Evolutionary conservation across 2,113 vertebrate genomes (phyloP).

Genomic region (Aix galericulata): DNA sequence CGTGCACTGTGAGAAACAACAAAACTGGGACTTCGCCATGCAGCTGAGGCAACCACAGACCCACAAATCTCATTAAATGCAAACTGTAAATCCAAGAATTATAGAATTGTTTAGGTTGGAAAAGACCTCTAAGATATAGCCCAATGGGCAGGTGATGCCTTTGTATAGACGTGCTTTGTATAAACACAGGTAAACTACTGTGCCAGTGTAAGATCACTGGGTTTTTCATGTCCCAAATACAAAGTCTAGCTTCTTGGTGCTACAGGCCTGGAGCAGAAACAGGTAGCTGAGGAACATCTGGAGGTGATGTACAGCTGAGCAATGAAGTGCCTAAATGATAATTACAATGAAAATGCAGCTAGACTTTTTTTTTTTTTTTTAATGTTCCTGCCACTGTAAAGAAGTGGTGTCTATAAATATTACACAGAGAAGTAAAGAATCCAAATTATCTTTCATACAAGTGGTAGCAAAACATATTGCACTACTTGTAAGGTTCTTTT

Average conservation of each 20-base stretch:
- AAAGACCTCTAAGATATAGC: no score
- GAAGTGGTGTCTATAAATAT: neutral
- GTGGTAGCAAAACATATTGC: neutral
- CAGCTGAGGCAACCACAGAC: fast-evolving
- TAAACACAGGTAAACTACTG: neutral
- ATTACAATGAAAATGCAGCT: neutral
- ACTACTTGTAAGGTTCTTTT: neutral
- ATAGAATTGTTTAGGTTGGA: no score
- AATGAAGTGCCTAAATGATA: neutral
- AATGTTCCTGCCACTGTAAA: neutral
- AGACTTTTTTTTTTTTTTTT: neutral
- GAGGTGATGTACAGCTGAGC: neutral
- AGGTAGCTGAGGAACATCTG: neutral
- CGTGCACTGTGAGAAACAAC: neutral
- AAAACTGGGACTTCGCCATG: neutral
- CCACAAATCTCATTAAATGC: neutral
- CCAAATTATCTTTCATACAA: neutral
- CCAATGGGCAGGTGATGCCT: neutral
- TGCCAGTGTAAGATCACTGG: fast-evolving
- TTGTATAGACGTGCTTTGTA: neutral
- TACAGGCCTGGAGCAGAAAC: neutral
- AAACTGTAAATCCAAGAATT: no score
- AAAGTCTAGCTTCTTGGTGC: neutral
- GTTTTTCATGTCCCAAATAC: neutral
- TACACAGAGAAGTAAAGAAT: neutral